Evolutionary conservation across 2,797 vertebrate species (phyloP).

Genomic region (Odontamblyopus lacepedii): DNA sequence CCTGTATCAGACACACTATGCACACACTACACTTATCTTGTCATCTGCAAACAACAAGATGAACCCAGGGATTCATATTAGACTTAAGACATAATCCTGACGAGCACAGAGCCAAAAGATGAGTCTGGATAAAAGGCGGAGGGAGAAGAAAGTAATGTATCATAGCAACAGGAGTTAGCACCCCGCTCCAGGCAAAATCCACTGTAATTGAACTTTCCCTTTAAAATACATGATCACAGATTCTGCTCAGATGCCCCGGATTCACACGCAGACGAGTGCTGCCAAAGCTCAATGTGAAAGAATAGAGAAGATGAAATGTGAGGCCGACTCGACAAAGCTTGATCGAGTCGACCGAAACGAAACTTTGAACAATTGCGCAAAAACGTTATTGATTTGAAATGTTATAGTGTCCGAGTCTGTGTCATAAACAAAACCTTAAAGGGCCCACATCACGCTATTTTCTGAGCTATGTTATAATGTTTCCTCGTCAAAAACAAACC

Average conservation of each 20-base stretch:
- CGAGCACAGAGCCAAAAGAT: constrained; percentile 9
- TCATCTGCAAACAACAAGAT: constrained; percentile 40
- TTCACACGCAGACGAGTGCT: not conserved
- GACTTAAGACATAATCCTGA: constrained; percentile 8
- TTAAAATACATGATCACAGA: constrained; percentile 22
- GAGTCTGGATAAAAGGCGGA: constrained; percentile 21
- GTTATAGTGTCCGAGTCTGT: too few species aligned
- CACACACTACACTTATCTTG: constrained; percentile 28
- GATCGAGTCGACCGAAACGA: not conserved
- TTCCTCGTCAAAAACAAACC: too few species aligned
- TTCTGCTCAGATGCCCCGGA: constrained; percentile 11
- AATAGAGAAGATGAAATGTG: not conserved
- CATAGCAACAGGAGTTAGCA: constrained; percentile 62
- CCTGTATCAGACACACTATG: not conserved
- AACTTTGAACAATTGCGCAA: not conserved
- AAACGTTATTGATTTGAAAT: too few species aligned
- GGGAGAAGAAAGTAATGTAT: constrained; percentile 41
- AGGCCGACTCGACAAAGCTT: not conserved
- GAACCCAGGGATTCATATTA: constrained; percentile 19
- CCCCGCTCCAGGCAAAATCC: constrained; percentile 26
- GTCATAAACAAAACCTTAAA: too few species aligned
- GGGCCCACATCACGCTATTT: too few species aligned
- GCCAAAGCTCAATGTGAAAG: not conserved
- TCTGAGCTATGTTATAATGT: too few species aligned
- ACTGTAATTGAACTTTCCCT: constrained; percentile 14